Evolutionary conservation across 2,888 invertebrate genomes (phyloP).

Genomic region (Amphipyra berbera): DNA sequence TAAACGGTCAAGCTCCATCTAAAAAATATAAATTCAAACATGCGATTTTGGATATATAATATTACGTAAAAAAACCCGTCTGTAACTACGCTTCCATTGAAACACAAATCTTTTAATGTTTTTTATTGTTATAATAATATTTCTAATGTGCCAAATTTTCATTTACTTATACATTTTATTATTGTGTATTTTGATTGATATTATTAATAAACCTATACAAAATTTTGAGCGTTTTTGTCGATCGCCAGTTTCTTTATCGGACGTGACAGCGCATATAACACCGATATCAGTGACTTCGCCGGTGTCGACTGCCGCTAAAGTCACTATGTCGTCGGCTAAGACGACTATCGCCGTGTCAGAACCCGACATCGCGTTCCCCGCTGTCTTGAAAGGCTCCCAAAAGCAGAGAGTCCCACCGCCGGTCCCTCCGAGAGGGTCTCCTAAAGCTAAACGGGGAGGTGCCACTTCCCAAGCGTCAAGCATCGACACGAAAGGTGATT

Average conservation of each 20-base stretch:
- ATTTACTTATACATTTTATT: slow-evolving; percentile 56
- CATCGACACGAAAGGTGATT: slow-evolving; percentile 87
- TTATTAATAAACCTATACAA: slow-evolving; percentile 75
- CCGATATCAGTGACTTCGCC: slow-evolving; percentile 86
- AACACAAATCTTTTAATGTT: slow-evolving; percentile 73
- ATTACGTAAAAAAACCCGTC: slow-evolving; percentile 54
- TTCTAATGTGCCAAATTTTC: slow-evolving; percentile 76
- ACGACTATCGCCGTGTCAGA: slow-evolving; percentile 79
- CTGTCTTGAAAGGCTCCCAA: slow-evolving; percentile 92
- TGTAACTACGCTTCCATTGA: slow-evolving; percentile 75
- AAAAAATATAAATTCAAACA: slow-evolving; percentile 89
- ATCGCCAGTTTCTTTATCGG: slow-evolving; percentile 87
- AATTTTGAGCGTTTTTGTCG: slow-evolving; percentile 59
- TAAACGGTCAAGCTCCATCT: slow-evolving; percentile 86
- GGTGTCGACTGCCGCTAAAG: slow-evolving; percentile 80
- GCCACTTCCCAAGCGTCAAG: slow-evolving; percentile 80
- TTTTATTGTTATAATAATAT: slow-evolving; percentile 63
- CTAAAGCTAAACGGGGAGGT: slow-evolving; percentile 90
- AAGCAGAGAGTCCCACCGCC: slow-evolving; percentile 96
- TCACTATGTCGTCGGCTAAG: slow-evolving; percentile 74
- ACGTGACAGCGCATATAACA: slow-evolving; percentile 88
- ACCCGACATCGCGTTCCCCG: slow-evolving; percentile 92
- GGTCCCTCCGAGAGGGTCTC: slow-evolving; percentile 95
- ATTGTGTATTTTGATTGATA: slow-evolving; percentile 70
- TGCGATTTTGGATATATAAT: slow-evolving; percentile 84